These are phyloP conservation scores for Diabrotica virgifera DNA, from an alignment of 1,140 invertebrate species.

Conservation along the genomic window DNA sequence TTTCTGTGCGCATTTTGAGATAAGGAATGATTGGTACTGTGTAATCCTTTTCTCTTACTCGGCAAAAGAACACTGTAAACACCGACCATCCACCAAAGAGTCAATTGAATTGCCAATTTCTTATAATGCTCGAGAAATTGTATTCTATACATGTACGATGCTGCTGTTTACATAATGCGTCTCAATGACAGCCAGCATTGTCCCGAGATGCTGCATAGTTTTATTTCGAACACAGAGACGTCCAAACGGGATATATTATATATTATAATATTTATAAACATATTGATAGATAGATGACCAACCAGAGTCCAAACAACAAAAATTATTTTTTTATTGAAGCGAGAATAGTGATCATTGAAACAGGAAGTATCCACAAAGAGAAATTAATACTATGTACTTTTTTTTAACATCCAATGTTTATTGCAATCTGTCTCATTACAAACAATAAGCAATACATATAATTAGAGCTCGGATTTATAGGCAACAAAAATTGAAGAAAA, in stretches of 20 bases:
- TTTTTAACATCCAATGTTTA: too few relatives aligned
- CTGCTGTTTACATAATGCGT: conserved; percentile 40
- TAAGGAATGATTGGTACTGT: conserved; percentile 18
- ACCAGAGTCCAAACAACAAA: too few relatives aligned
- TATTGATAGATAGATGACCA: too few relatives aligned
- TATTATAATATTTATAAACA: too few relatives aligned
- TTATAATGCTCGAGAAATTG: conserved; percentile 41
- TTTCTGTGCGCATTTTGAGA: conserved; percentile 9
- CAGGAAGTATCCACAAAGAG: too few relatives aligned
- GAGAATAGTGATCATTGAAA: too few relatives aligned
- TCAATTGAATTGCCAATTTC: conserved; percentile 44
- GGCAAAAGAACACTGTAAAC: conserved; percentile 28
- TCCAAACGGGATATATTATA: neutral
- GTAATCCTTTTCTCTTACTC: conserved; percentile 28
- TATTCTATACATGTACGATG: conserved; percentile 39
- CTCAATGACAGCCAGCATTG: conserved; percentile 34
- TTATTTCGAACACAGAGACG: neutral
- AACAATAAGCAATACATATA: too few relatives aligned
- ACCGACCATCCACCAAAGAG: conserved; percentile 29
- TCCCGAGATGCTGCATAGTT: conserved; percentile 16
- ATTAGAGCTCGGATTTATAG: too few relatives aligned
- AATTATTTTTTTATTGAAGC: too few relatives aligned
- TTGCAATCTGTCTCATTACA: too few relatives aligned
- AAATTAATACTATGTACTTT: too few relatives aligned
- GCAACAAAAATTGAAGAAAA: too few relatives aligned